Base-by-base conservation (phyloP, 1,140 invertebrate species). In the Drosophila aff. region DNA sequence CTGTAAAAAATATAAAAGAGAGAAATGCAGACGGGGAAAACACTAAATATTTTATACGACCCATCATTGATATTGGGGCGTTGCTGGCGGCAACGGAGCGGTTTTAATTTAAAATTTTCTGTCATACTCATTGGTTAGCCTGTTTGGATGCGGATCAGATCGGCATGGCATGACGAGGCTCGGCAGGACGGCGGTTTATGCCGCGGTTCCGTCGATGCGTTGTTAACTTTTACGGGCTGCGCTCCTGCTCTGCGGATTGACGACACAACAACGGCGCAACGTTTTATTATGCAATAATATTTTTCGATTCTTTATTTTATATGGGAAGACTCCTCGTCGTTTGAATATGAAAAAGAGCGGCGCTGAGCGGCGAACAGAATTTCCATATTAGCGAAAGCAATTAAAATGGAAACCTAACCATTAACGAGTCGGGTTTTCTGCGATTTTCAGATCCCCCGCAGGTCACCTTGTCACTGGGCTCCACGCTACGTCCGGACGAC, bases 401-500 rank as follows among this genome's bases (percentile, higher is more conserved):
- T 82, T 86, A 80, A 68, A 67, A 59, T 73, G 53, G 49, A 69
- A 77, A 31, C 69, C n/a, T 50, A 69, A 86, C 74, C 82, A 60
- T 68, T 53, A 55, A 59, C 53, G 66, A 68, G 63, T 68, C 46
- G 33, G 16, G 40, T 38, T 53, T 50, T 33, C 13, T 28, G 40
- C 75, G 79, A 60, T 71, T 94, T 94, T 4, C 94, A 98, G 97
- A 98, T 96, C 95, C 96, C 31, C 97, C 97, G 4, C 95, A 97
- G 87, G 96, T 98, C 44, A 96, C 95, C 26, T 93, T 98, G 40
- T 96, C 96, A 67, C 94, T 98, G 61, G 97, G 97, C 71, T 96
- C 96, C 74, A 98, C 96, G 16, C 94, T 98, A 58, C 97, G 97
- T 92, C 96, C 97, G 18, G 95, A 96, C 80, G 96, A 97, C 91